phyloP scores from a whole-genome alignment of 2,888 invertebrate genomes.

The Hartigia nigra region DNA sequence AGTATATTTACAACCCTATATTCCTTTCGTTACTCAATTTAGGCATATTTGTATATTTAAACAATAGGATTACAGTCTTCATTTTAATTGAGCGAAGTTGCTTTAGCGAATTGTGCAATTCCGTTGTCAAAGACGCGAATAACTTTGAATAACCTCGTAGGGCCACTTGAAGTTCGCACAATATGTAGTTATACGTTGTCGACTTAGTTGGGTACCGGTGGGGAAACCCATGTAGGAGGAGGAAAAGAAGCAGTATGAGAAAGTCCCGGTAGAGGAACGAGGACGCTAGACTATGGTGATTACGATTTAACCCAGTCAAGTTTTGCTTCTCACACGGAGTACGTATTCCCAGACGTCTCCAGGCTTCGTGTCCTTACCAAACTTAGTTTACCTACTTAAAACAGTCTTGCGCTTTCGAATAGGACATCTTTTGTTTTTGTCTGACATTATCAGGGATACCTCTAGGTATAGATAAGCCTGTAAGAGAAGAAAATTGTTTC shows the following conservation, averaged over 20 bases:
- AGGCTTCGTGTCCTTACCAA: neutral
- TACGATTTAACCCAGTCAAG: neutral
- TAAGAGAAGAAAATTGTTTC: neutral
- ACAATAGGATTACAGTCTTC: too few species aligned
- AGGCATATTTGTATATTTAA: too few species aligned
- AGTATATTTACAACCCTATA: neutral
- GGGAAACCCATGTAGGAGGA: neutral
- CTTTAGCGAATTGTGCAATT: neutral
- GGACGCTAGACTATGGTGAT: neutral
- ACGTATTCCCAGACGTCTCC: neutral
- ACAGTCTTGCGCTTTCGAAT: neutral
- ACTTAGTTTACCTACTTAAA: neutral
- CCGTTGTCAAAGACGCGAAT: neutral
- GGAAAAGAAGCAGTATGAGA: neutral
- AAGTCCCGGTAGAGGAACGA: neutral
- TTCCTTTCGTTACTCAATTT: neutral
- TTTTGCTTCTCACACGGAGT: neutral
- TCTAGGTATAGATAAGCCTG: too few species aligned
- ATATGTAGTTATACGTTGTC: neutral
- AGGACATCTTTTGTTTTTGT: neutral
- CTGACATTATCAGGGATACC: neutral
- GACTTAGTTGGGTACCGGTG: neutral
- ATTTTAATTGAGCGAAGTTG: neutral
- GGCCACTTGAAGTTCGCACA: neutral
- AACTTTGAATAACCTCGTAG: neutral